Conservation (phyloP, 2,113 vertebrate species). For the Elanus axillaris region DNA sequence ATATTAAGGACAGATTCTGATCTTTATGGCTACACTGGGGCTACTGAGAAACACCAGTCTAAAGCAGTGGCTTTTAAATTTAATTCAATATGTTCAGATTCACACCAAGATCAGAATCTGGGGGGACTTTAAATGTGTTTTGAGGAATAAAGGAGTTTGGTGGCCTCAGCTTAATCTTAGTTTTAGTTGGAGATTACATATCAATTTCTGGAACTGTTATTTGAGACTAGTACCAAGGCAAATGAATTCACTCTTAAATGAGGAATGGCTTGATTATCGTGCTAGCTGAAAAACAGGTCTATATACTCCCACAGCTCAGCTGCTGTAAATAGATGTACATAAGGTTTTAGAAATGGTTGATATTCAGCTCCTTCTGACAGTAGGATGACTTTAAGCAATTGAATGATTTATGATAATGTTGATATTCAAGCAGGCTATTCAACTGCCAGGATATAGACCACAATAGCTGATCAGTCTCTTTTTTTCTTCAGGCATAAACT, state of each 20-base stretch:
- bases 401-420: conserved; percentile 20
- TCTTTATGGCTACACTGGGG: neutral
- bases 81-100: neutral
- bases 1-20: neutral
- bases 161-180: neutral
- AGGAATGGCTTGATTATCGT: neutral
- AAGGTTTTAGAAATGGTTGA: conserved; percentile 3
- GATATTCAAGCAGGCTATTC: neutral
- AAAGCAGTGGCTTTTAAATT: neutral
- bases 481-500: neutral
- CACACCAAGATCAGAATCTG: neutral
- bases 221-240: neutral
- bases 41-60: neutral
- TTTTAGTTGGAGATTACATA: neutral
- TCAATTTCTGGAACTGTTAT: neutral
- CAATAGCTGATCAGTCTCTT: neutral
- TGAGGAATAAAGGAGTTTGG: neutral
- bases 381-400: conserved; percentile 9
- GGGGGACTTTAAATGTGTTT: neutral
- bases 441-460: neutral
- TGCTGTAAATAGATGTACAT: neutral
- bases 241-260: neutral
- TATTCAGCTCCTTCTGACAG: neutral
- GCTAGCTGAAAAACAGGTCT: neutral
- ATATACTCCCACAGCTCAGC: neutral